Conservation (phyloP, 1,140 invertebrate genomes). For the Wasmannia auropunctata region DNA sequence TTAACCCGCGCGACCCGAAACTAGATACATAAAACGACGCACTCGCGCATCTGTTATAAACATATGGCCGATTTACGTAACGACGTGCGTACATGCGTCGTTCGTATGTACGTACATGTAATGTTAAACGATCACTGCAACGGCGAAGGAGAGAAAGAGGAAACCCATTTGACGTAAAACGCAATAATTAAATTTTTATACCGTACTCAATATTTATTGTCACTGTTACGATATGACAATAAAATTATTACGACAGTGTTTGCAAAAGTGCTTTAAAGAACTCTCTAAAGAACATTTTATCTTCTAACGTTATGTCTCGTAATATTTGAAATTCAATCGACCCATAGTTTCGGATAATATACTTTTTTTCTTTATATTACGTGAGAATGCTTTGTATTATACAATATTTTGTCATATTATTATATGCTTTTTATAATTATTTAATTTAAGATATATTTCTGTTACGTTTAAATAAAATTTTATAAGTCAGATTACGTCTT, state of each 20-base stretch:
- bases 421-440: background rate
- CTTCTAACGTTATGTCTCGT: background rate
- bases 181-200: slow-evolving; percentile 1
- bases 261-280: background rate
- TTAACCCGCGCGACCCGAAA: background rate
- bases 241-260: background rate
- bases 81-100: background rate
- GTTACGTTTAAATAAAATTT: background rate
- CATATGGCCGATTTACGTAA: slow-evolving; percentile 19
- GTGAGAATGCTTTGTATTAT: background rate
- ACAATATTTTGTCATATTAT: background rate
- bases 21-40: background rate
- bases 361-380: background rate
- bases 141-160: background rate
- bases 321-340: background rate
- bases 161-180: background rate
- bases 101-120: too few relatives aligned
- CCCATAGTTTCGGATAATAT: background rate
- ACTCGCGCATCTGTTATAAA: slow-evolving; percentile 33
- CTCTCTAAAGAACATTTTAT: background rate
- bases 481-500: background rate
- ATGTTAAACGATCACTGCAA: background rate
- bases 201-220: background rate
- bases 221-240: background rate
- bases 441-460: background rate